Base-by-base conservation (phyloP, 2,888 invertebrate genomes). In the Diplolepis rosae region DNA sequence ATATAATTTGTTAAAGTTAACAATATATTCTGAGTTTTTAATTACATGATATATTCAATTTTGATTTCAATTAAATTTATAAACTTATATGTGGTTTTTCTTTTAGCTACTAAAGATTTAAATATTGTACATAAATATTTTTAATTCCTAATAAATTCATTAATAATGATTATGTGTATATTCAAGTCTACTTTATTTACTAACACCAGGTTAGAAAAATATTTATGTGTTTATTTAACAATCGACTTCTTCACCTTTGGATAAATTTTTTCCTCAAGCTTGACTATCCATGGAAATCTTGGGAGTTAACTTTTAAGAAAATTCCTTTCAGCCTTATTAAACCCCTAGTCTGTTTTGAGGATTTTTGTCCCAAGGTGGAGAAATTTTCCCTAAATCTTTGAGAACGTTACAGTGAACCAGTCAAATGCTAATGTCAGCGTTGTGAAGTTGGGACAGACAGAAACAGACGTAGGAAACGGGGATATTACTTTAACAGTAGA, bases 351-450 rank as follows among this genome's bases (percentile, higher is more conserved):
- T 61, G 24, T 61, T 61, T 13, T 22, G 39, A 61, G 61, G 24
- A 39, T 61, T 39, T 56, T 61, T 39, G 15, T 61, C 24, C 39
- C 24, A 24, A 39, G 61, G 61, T 61, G 61, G 39, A 67, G 51
- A 67, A 50, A 65, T 68, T 68, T 48, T 35, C 51, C 71, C 74
- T 69, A 30, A 30, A 65, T 61, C 35, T 65, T 70, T 72, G 50
- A 27, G 9, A 32, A 42, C 50, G 66, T 72, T 78, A 13, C 68
- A 88, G 88, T 88, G 79, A 89, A 85, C 74, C 87, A 88, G 65
- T 80, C 87, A 2, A 84, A 85, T 75, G 87, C 88, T 35, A 84
- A 85, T 72, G 87, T 89, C n/a, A 88, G 84, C 68, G 89, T 89
- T n/a, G 88, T 89, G 35, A 83, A 88, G 77, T 79, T 88, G 50